Evolutionary conservation across 1,140 invertebrate genomes (phyloP), one percentile per base, ranked within the genome.

Genomic region (Mylabris phalerata): DNA sequence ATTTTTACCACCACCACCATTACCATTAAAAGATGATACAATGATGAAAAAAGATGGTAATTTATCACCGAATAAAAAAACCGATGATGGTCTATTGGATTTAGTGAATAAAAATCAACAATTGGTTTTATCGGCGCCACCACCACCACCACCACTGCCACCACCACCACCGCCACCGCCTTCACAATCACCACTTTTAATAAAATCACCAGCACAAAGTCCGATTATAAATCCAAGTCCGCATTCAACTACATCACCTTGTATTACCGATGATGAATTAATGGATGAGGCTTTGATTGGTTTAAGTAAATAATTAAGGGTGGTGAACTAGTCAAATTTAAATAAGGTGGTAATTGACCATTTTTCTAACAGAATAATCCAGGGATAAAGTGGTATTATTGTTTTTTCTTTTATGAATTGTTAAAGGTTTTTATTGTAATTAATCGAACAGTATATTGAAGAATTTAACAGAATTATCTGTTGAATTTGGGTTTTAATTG

Each of bases 251-350:
- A 82, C 83, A 40, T 90, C 89, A 2, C 89, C 90, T 4, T 88
- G 85, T 63, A 86, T 89, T 55, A 90, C 90, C 55, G 90, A 93
- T 66, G 90, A 93, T 71, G 90, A 93, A 67, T 80, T 93, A 2
- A 92, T 93, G 86, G 90, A 93, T 70, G 90, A 91, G 69, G 89
- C 90, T 1, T 75, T 93, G 19, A 86, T 89, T 38, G 87, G 87
- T 45, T 76, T 85, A 75, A 85, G 82, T 24, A 83, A 83, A 75
- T 83, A 77, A 79, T 42, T n/a, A 42, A 32, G 4, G 7, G 2
- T 32, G 19, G 19, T 19, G 19, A 32, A 32, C 32, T 32, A 32
- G 32, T 32, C 32, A 32, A 19, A 19, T 19, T 19, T 19, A 1
- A 19, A 19, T 19, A 19, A 19, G 19, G 19, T 19, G 19, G 19